Base-by-base conservation (phyloP, 2,888 invertebrate genomes). In the Phalangium opilio region DNA sequence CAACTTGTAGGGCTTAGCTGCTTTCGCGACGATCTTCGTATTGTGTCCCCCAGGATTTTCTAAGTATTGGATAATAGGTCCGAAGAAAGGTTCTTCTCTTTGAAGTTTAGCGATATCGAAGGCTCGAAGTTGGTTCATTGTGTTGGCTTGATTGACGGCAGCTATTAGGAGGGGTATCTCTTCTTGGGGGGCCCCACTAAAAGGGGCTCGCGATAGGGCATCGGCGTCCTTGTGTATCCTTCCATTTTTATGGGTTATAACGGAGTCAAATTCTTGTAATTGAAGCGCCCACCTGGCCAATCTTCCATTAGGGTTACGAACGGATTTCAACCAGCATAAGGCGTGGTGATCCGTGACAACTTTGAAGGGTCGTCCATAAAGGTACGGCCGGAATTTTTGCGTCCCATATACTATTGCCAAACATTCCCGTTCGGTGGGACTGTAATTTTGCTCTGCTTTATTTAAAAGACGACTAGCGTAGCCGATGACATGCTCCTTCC, bases 341-440 rank as follows among this genome's bases (percentile, higher is more conserved):
- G 70, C 65, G 48, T 67, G 63, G 47, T 70, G 71, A 49, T 71
- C 71, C 0, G 67, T 68, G 3, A 61, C 50, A 0, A 70, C 56
- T 1, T 52, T 52, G 17, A 68, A 64, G 1, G 54, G 42, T 4
- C 58, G 34, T 1, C 64, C 62, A 44, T 66, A 64, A 0, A 71
- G 52, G 49, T 66, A 71, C 1, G 62, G 62, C 18, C 64, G 49
- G 48, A 66, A 69, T 49, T 67, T 66, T 12, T 59, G 44, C 1
- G 66, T 51, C 3, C 64, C 63, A 58, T 58, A 67, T 5, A 67
- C 56, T 1, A 64, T 57, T 1, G 59, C 61, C 11, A 64, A 19
- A 0, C 59, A 61, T 56, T 70, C 70, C 11, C 64, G 56, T 48
- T 70, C 68, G 0, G 65, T 67, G 0, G 65, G 63, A 0, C 61